Base-by-base conservation (phyloP, 2,797 vertebrate genomes). In the Bovichtus variegatus region DNA sequence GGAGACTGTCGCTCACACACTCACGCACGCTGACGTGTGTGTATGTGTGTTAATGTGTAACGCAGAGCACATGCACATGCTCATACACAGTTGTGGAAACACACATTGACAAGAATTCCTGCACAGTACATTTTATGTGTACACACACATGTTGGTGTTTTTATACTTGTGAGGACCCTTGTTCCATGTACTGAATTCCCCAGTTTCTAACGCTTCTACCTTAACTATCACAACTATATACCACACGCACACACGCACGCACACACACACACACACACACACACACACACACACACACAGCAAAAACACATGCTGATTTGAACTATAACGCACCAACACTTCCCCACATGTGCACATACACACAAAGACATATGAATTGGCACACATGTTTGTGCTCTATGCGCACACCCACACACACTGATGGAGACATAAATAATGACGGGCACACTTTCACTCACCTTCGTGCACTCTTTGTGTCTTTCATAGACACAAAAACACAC, bases 1-100 rank as follows among this genome's bases (percentile, higher is more conserved):
- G 87, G 96, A 96, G 95, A 94, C 92, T 34, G 74, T 80, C 59
- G 78, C 93, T 94, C 93, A 91, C 88, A 88, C 80, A 84, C 76
- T 71, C 81, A 85, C 68, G 72, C 86, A 78, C 69, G 57, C 90
- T 88, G 5, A 0, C 16, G 57, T 38, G 74, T n/a, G 74, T 68
- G 40, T 74, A 70, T 53, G 7, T 76, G 29, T 57, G 38, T 27
- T 15, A 15, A 23, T 60, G 60, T 46, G 70, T 69, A 64, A 75
- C 49, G 54, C 71, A 67, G 74, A 59, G 47, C 70, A 55, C 70
- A 70, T 29, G 29, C 55, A 62, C 49, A 78, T 21, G 41, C 64
- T 67, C 63, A 77, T 27, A 55, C 72, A 90, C 60, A 79, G 65
- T 82, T 82, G 50, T 83, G 76, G 81, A 92, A 88, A 83, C 70